A percentile compares a stretch with the other conserved stretches of the same genome.
These are phyloP conservation scores for Andrena trimmerana DNA, from an alignment of 2,888 invertebrate species.

Conservation along the genomic window DNA sequence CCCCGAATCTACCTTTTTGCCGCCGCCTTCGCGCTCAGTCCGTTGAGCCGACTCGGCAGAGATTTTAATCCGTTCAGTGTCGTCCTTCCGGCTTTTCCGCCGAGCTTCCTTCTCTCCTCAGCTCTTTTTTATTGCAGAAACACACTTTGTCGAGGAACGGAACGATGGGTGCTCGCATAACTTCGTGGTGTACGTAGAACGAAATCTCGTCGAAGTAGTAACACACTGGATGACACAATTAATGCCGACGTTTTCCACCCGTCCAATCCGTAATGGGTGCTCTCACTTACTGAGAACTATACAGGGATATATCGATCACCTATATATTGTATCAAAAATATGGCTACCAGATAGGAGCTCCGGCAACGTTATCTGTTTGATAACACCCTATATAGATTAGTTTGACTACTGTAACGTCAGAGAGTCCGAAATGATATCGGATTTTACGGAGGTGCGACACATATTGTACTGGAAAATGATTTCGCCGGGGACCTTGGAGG, in stretches of 20 bases:
- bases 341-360: slow-evolving; percentile 84
- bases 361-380: slow-evolving; percentile 83
- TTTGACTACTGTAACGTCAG: slow-evolving; percentile 78
- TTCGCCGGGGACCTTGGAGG: background rate
- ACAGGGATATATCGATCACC: slow-evolving; percentile 82
- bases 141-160: background rate
- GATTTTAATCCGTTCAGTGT: background rate
- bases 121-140: background rate
- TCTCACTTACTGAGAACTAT: slow-evolving; percentile 76
- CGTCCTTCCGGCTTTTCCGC: background rate
- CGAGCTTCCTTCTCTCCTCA: background rate
- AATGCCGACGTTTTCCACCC: slow-evolving; percentile 17
- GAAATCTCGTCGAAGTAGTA: background rate
- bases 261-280: slow-evolving; percentile 52
- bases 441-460: slow-evolving; percentile 20
- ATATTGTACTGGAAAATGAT: background rate
- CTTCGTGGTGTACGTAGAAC: background rate
- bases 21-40: background rate
- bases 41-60: background rate
- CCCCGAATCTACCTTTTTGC: background rate
- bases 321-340: slow-evolving; percentile 84
- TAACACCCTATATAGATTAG: slow-evolving; percentile 82
- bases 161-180: background rate
- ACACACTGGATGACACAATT: background rate
- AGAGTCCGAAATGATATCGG: slow-evolving; percentile 60